Evolutionary conservation across 2,113 vertebrate species (phyloP), one percentile per base, ranked within the genome.

Genomic region (Herpailurus yagouaroundi): DNA sequence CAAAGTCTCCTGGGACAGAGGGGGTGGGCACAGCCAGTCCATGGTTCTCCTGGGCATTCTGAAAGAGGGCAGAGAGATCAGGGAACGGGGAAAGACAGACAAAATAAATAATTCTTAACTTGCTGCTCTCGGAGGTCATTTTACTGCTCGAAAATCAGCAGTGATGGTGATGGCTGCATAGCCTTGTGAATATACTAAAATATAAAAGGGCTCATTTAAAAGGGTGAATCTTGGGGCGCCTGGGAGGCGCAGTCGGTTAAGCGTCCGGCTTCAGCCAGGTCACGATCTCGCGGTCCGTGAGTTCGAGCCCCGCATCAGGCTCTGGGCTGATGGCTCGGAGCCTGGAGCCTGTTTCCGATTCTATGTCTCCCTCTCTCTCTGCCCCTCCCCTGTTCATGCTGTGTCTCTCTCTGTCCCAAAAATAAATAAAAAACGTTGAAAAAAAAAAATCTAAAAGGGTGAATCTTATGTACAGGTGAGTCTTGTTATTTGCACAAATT

Each of bases 1-100:
- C 97, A 98, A 99, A 99, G 38, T 95, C 98, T 93, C 98, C 97
- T 79, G 99, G 99, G 87, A 99, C 98, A 0, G 98, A 99, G 0
- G 99, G 99, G 0, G 99, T 99, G 68, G 99, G 99, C 76, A 99
- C 99, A 55, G 99, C 99, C 93, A 99, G 98, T 13, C 98, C 99
- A 0, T 99, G 99, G 76, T 98, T 98, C 79, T 99, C 99, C 36
- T 99, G 99, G 68, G 98, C 98, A 29, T 98, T 98, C 99, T 99
- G 98, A 84, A 98, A 94, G 1, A 71, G 84, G 97, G 18, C 52
- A 82, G 68, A 94, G 63, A 48, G n/a, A n/a, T 76, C 69, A 97
- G 96, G 29, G 36, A 16, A 55, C 23, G 13, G 12, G 63, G 25
- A 73, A 86, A 90, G 52, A 64, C 27, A 38, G 29, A 23, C 12